Evolutionary conservation across 37 sponge, comb jelly and placozoan species (phyloP).

Genomic region (Mnemiopsis leidyi): DNA sequence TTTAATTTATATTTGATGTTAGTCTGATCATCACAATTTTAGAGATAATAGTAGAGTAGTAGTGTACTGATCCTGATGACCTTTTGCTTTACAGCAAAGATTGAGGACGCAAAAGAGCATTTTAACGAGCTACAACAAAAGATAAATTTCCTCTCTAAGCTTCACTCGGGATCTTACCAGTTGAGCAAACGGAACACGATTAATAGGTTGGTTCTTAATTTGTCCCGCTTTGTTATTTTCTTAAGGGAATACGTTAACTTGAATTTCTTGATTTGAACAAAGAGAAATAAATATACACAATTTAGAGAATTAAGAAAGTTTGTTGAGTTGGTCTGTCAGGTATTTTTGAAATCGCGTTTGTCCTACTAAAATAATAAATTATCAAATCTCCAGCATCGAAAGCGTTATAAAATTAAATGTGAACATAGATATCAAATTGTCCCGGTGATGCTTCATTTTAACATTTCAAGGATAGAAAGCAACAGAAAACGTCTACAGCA

Average conservation of each 20-base stretch:
- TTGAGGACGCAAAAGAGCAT: conserved; percentile 42
- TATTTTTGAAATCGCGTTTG: neutral
- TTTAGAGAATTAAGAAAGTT: too few relatives aligned
- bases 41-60: too few relatives aligned
- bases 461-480: conserved; percentile 26
- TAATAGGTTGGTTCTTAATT: neutral
- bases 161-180: conserved; percentile 37
- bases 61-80: too few relatives aligned
- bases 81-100: conserved; percentile 14
- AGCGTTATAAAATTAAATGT: neutral
- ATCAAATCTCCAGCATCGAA: too few relatives aligned
- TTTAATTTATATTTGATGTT: too few relatives aligned
- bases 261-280: too few relatives aligned
- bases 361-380: neutral
- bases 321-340: too few relatives aligned
- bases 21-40: too few relatives aligned
- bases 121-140: conserved; percentile 37
- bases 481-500: conserved; percentile 21
- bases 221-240: too few relatives aligned
- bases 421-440: neutral
- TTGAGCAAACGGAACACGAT: conserved; percentile 43
- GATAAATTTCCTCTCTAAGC: conserved; percentile 11
- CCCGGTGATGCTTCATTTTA: too few relatives aligned
- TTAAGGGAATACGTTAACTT: too few relatives aligned
- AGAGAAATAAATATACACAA: too few relatives aligned